Evolutionary conservation across 92 coral and sea anemone species (phyloP), one percentile per base, ranked within the genome.

Genomic region (Zoanthus gigantus): DNA sequence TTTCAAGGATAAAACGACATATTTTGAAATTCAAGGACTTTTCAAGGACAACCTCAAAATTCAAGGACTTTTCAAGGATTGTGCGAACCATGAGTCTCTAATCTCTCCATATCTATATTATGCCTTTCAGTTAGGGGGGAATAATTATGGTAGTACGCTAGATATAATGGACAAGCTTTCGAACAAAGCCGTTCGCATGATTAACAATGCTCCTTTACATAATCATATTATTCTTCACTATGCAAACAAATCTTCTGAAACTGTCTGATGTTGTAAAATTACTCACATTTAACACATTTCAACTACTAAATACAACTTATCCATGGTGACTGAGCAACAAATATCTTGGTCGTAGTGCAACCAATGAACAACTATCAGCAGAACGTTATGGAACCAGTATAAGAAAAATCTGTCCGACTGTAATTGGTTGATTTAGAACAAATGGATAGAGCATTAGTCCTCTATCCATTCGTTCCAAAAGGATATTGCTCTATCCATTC

Each of bases 251-350:
- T 68, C 45, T 79, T 56, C 32, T 56, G 34, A 79, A 54, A 79
- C 67, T 79, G 34, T 47, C 71, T 79, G 72, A 56, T 79, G 56
- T 79, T 79, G 53, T 79, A 14, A 79, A 79, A 79, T 28, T 79
- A 34, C 54, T 15, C 61, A 56, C 18, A 63, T 74, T 85, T 61
- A 54, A 60, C 74, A 57, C 56, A 18, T 31, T 45, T 30, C 7
- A 77, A 75, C 67, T 69, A 68, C 56, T 71, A 45, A 83, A 18
- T 54, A 61, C 32, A 53, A 58, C 47, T 15, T 72, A 71, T 50
- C 42, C 75, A 11, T 47, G 52, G 74, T 85, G 76, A 15, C 72
- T 85, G 82, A 85, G 74, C 82, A 85, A 56, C 83, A 75, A 53
- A 31, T 58, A 75, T 9, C 16, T 30, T 7, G 56, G 72, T 58